A percentile compares a stretch with the other conserved stretches of the same genome.
Conservation (phyloP, 2,113 vertebrate genomes). For the Scolopax mira region DNA sequence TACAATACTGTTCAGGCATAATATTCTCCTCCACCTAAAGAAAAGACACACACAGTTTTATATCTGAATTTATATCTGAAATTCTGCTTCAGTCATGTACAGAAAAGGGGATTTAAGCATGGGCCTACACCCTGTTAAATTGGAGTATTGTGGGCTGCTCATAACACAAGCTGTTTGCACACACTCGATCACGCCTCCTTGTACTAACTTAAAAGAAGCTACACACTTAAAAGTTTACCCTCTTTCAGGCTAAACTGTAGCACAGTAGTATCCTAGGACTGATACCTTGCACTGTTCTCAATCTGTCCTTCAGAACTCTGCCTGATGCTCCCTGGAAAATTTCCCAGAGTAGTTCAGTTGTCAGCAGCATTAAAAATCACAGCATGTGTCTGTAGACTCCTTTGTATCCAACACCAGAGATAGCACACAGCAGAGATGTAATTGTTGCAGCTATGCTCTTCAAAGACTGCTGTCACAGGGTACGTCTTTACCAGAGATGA, state of each 20-base stretch:
- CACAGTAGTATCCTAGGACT: not conserved
- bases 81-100: not conserved
- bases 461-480: not conserved
- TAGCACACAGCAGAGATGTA: not conserved
- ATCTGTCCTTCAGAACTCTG: constrained; percentile 1
- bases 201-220: not conserved
- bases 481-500: not conserved
- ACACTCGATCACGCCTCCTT: not conserved
- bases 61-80: not conserved
- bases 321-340: not conserved
- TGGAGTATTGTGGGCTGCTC: not conserved
- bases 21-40: not conserved
- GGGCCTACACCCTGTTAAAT: not conserved
- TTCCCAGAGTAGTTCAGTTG: constrained; percentile 31
- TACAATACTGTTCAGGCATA: not conserved
- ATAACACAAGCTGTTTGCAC: not conserved
- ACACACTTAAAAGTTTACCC: not conserved
- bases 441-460: not conserved
- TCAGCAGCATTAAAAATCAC: constrained; percentile 15
- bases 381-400: not conserved
- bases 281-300: not conserved
- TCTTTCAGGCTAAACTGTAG: not conserved
- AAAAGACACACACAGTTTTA: not conserved
- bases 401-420: not conserved
- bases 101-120: not conserved